phyloP scores from a whole-genome alignment of 2,888 invertebrate species.

The Thecocarcelia acutangulata region DNA sequence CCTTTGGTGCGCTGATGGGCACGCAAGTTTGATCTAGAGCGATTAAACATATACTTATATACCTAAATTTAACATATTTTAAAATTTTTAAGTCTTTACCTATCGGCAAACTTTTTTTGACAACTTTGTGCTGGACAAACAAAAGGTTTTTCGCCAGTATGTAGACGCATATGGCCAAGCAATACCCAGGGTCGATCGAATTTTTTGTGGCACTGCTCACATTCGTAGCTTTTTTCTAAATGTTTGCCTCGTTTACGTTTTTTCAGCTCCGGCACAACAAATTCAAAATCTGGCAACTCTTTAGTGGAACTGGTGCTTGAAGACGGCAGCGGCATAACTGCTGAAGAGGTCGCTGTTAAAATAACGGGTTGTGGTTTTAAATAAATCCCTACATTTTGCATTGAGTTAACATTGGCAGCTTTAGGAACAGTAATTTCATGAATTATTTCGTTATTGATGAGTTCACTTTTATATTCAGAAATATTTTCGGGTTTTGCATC shows the following conservation, averaged over 20 bases:
- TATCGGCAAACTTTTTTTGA: slow-evolving; percentile 86
- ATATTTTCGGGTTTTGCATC: not conserved
- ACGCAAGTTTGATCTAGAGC: slow-evolving; percentile 85
- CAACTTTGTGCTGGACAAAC: slow-evolving; percentile 85
- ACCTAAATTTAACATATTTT: not conserved
- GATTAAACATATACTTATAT: not conserved
- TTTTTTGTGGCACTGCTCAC: slow-evolving; percentile 83
- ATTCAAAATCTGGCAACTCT: slow-evolving; percentile 65
- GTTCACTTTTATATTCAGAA: not conserved
- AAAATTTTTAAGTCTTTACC: slow-evolving; percentile 80
- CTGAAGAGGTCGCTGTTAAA: slow-evolving; percentile 27
- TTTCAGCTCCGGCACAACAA: slow-evolving; percentile 66
- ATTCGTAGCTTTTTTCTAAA: slow-evolving; percentile 73
- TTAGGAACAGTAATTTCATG: not conserved
- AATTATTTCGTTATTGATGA: not conserved
- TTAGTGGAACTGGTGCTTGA: slow-evolving; percentile 21
- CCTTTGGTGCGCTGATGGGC: slow-evolving; percentile 88
- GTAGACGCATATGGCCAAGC: slow-evolving; percentile 86
- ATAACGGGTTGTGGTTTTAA: slow-evolving; percentile 28
- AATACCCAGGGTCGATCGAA: slow-evolving; percentile 88
- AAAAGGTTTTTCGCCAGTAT: slow-evolving; percentile 87
- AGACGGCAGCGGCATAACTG: not conserved
- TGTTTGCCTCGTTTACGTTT: slow-evolving; percentile 71
- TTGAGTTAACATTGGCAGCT: too few species aligned
- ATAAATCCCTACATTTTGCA: too few species aligned